Base-by-base conservation (phyloP, 2,797 vertebrate genomes). In the Chrosomus eos region DNA sequence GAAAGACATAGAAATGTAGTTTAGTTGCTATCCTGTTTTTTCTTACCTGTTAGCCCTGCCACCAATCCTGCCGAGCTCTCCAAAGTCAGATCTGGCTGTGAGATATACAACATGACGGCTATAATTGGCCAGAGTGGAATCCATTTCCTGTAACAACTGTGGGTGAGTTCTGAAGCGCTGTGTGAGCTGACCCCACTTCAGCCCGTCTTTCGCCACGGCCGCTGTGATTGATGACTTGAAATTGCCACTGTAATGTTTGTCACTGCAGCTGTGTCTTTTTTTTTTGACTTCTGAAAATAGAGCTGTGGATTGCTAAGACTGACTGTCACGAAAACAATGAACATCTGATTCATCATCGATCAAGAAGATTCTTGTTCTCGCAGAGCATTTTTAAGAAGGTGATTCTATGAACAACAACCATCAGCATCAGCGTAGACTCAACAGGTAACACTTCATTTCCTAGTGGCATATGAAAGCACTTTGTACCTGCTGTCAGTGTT, bases 281-380 rank as follows among this genome's bases (percentile, higher is more conserved):
- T n/a, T 21, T 70, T 60, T 74, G 84, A 87, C n/a, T n/a, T 85
- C 70, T 88, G 64, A 58, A 88, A 90, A 88, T 86, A 84, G 71
- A 87, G 51, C 78, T 84, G 70, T 62, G 40, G 66, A 85, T 82
- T 80, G 45, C 83, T 60, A 75, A 82, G 16, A 21, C 51, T 43
- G 60, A 64, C 51, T 70, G 9, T 51, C 74, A 55, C 19, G 72
- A 71, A 74, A 83, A 82, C 66, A 86, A 86, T 9, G 6, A 64
- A 78, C 16, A 58, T 70, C 81, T 66, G 36, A 83, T 78, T 83
- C 73, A 31, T 85, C 68, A 80, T 82, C 38, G 45, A 67, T 68
- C 55, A 60, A 58, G 68, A 79, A 40, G n/a, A 38, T 86, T 76
- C 45, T 62, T 68, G 53, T 33, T 45, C 33, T 80, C n/a, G 31